Conservation (phyloP, 2,797 vertebrate genomes). For the Rhodeus uyekii region DNA sequence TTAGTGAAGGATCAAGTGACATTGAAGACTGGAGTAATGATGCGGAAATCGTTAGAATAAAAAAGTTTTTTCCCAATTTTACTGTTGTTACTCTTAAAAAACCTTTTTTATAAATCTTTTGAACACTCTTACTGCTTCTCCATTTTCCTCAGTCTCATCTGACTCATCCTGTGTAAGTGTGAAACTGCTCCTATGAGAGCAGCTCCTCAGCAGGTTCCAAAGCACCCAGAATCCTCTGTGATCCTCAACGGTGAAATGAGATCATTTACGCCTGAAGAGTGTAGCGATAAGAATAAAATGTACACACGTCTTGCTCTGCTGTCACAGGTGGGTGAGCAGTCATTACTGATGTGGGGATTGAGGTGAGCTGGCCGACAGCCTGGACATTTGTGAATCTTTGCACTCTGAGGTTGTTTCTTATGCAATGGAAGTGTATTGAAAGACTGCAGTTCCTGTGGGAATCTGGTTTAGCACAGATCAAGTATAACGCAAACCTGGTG, state of each 20-base stretch:
- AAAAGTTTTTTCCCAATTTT: background rate
- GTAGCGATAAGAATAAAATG: background rate
- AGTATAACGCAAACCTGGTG: background rate
- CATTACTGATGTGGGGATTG: background rate
- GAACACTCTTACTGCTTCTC: background rate
- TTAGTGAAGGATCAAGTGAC: background rate
- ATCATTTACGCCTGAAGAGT: background rate
- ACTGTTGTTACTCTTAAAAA: no score
- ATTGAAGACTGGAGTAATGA: background rate
- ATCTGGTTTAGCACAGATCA: background rate
- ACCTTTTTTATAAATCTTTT: no score
- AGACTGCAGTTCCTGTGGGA: background rate
- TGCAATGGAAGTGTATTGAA: background rate
- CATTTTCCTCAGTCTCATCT: background rate
- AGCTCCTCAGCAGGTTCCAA: constrained; percentile 7
- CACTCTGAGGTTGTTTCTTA: background rate
- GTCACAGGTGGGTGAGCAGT: background rate
- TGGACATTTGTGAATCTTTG: background rate
- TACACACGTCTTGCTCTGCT: background rate
- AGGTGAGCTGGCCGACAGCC: background rate
- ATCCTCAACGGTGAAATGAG: background rate
- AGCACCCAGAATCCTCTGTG: background rate
- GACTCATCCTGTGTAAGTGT: background rate
- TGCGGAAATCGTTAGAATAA: no score
- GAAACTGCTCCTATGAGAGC: background rate